Base-by-base conservation (phyloP, 2,113 vertebrate genomes). In the Cryptotis parvus region DNA sequence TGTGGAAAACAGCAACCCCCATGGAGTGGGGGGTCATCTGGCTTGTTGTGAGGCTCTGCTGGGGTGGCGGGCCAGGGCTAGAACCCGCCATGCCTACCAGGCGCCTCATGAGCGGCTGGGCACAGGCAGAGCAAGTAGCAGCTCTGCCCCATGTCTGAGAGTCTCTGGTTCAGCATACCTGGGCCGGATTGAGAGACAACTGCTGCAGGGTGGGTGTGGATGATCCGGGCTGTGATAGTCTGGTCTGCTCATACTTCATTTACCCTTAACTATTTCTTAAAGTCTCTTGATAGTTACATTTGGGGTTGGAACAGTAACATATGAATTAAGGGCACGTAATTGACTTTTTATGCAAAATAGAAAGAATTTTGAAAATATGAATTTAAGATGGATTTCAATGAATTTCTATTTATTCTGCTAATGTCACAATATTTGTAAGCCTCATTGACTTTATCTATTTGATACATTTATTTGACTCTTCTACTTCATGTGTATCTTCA, bases 391-490 rank as follows among this genome's bases (percentile, higher is more conserved):
- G 55, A 58, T 58, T 58, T 58, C 20, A 58, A 22, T 58, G 18
- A 18, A 58, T 58, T 58, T 58, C 3, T 22, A 58, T 58, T 3
- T 3, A 75, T 76, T 80, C 20, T 61, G 45, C 61, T 69, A 83
- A 80, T 84, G 9, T 92, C 7, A 84, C 83, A 9, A 65, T 78
- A 83, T 70, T 49, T 49, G 12, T 65, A 83, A 86, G 68, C 8
- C 68, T 91, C 65, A 85, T n/a, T 77, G 37, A 85, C 27, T 82
- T 92, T 72, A 76, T 22, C 65, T 91, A 20, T 61, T 69, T 78
- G 26, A 52, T 22, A 65, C 6, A 52, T 78, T 12, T 89, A 41
- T 6, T 63, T 89, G 41, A 63, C 24, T 66, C 9, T 65, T 58
- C 55, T 68, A 35, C 37, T 58, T 8, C 65, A 45, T 9, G 81